Conservation (phyloP, 2,797 vertebrate genomes). For the Myotis planiceps region DNA sequence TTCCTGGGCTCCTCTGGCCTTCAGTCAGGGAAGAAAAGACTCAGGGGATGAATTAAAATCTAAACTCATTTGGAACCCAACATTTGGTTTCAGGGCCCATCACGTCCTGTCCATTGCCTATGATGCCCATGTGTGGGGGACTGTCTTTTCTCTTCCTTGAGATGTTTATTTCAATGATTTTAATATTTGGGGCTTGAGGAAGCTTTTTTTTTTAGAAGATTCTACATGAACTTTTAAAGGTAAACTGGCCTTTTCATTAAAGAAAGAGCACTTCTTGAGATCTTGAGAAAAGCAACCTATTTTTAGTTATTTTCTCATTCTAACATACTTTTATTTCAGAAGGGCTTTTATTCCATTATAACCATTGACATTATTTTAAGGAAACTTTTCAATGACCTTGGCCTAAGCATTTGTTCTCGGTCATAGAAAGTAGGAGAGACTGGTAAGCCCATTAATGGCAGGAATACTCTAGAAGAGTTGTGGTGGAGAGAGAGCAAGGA, state of each 20-base stretch:
- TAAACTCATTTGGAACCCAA: background rate
- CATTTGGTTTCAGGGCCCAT: background rate
- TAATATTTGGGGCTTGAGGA: background rate
- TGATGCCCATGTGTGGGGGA: background rate
- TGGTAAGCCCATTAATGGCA: background rate
- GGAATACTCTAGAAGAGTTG: background rate
- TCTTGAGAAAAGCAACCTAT: conserved; percentile 24
- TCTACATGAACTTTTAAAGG: conserved; percentile 24
- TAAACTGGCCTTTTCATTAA: background rate
- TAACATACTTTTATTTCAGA: background rate
- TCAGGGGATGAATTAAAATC: background rate
- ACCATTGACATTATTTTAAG: background rate
- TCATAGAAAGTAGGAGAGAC: background rate
- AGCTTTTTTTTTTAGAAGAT: background rate
- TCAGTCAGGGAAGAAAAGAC: background rate
- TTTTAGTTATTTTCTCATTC: conserved; percentile 6
- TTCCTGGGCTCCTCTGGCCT: background rate
- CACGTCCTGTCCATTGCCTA: fast-evolving
- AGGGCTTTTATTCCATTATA: conserved; percentile 48
- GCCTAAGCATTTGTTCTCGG: conserved; percentile 19
- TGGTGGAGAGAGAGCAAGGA: background rate
- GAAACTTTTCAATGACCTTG: conserved; percentile 19
- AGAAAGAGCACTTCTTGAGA: conserved; percentile 10
- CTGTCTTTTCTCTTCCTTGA: background rate
- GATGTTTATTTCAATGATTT: background rate